Percentiles rank a stretch among this genome's conserved stretches.
phyloP scores from a whole-genome alignment of 2,888 invertebrate species.

The Cheilosia pagana region DNA sequence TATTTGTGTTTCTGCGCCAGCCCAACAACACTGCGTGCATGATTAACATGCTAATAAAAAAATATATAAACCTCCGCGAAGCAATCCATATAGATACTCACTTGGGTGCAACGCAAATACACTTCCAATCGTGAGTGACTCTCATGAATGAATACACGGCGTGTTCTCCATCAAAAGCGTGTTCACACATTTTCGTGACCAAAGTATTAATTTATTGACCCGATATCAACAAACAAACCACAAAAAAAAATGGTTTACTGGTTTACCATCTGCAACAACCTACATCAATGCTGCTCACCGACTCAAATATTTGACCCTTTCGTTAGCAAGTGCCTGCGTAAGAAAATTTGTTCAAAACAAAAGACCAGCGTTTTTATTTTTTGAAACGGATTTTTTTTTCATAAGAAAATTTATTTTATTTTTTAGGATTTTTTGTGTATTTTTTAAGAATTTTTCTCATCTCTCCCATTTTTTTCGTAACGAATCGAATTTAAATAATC shows the following conservation, averaged over 20 bases:
- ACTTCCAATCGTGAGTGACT: constrained; percentile 47
- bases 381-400: constrained; percentile 51
- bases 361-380: constrained; percentile 14
- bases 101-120: constrained; percentile 12
- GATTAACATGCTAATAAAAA: constrained; percentile 50
- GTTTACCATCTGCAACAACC: constrained; percentile 1
- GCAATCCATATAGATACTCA: background rate
- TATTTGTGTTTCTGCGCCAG: constrained; percentile 27
- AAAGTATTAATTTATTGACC: constrained; percentile 64
- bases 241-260: background rate
- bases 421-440: constrained; percentile 26
- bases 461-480: background rate
- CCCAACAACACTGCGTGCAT: constrained; percentile 37
- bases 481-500: constrained; percentile 55
- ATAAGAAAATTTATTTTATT: constrained; percentile 62
- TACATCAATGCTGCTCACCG: background rate
- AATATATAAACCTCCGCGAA: background rate
- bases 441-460: background rate
- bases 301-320: background rate
- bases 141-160: constrained; percentile 22
- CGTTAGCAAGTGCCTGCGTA: background rate
- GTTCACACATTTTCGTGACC: constrained; percentile 70
- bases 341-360: background rate
- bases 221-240: background rate
- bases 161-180: constrained; percentile 58